Percentiles rank a stretch among this genome's conserved stretches.
Evolutionary conservation across 2,888 invertebrate species (phyloP).

Genomic region (Sipha maydis): DNA sequence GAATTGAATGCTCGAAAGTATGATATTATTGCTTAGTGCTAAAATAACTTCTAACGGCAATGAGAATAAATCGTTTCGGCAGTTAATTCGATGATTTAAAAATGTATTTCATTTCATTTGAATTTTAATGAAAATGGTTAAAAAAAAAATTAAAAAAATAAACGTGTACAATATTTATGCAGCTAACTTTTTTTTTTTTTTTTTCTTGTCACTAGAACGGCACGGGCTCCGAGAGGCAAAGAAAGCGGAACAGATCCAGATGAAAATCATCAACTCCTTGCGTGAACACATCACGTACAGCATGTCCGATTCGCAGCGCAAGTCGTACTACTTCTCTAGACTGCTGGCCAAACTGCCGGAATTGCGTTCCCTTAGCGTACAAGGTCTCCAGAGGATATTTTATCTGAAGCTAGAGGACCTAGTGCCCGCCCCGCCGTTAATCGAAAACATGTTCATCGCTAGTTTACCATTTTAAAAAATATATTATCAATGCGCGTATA

Average conservation of each 20-base stretch:
- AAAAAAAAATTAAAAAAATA: no score
- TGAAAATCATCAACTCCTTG: constrained; percentile 94
- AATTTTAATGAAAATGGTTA: no score
- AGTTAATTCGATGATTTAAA: no score
- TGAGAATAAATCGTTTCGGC: no score
- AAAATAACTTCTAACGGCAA: no score
- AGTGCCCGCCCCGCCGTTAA: constrained; percentile 90
- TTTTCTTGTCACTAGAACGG: constrained; percentile 75
- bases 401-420: constrained; percentile 92
- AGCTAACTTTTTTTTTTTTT: no score
- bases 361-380: constrained; percentile 89
- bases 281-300: constrained; percentile 96
- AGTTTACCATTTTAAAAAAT: constrained; percentile 85
- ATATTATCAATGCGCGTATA: neutral
- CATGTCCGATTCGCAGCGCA: constrained; percentile 82
- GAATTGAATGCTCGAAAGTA: no score
- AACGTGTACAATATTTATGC: no score
- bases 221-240: constrained; percentile 92
- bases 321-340: constrained; percentile 93
- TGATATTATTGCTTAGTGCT: no score
- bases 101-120: no score
- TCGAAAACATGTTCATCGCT: constrained; percentile 95
- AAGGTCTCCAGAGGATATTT: constrained; percentile 93
- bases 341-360: constrained; percentile 92
- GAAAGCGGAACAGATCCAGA: constrained; percentile 93